Base-by-base conservation (phyloP, 2,797 vertebrate species). In the Acanthornis magna region DNA sequence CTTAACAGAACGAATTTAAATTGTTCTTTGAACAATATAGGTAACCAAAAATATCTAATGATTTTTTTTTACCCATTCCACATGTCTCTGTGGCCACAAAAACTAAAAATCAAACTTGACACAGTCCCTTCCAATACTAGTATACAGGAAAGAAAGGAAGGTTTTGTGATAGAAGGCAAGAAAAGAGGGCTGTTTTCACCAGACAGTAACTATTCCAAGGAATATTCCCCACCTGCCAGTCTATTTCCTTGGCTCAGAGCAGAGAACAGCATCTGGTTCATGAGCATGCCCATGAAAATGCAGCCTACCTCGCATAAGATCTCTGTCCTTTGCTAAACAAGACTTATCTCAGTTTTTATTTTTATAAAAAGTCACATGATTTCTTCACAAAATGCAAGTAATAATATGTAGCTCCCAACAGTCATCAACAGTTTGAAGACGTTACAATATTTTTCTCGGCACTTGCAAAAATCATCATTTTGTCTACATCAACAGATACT, bases 311-410 rank as follows among this genome's bases (percentile, higher is more conserved):
- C 1, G 0, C 22, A 4, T n/a, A 60, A 66, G 8, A 13, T 13
- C 20, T 36, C 54, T 54, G 13, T 38, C 17, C 53, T 70, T 58
- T 40, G 29, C 54, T 51, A 76, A 48, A 58, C 11, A 76, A 79
- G 18, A 40, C 8, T 61, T 53, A 75, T 7, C 16, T 38, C 26
- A 20, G 9, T 26, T 63, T 51, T 70, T 40, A 26, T 53, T 50
- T 73, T 68, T 75, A 74, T 19, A 50, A 62, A 68, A 79, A 53
- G 10, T 63, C 58, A 62, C 2, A 2, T 38, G 8, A 11, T 23
- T 50, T 91, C 61, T 77, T 83, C 70, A 78, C 47, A 45, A 38
- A 85, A 53, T 30, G 68, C 25, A 86, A 91, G 85, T 70, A 16
- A 57, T 4, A 87, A 22, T 30, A 65, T 7, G n/a, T 54, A 89